phyloP scores from a whole-genome alignment of 2,888 invertebrate species.

The Orthosia cruda region DNA sequence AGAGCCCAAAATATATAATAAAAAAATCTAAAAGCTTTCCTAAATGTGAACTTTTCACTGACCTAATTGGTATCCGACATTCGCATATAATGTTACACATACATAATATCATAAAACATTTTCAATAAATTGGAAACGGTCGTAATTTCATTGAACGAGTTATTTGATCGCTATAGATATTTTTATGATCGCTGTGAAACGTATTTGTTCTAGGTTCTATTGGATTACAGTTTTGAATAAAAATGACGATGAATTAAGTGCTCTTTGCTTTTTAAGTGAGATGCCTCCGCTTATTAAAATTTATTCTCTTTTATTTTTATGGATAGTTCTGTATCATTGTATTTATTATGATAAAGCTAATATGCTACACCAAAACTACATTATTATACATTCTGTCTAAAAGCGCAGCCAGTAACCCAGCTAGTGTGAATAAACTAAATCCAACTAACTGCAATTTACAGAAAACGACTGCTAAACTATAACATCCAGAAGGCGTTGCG shows the following conservation, averaged over 20 bases:
- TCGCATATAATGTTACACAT: neutral
- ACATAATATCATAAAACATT: neutral
- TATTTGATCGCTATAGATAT: no score
- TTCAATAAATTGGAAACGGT: no score
- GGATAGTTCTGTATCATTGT: neutral
- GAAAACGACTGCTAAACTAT: neutral
- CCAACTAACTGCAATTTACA: neutral
- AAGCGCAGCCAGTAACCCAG: neutral
- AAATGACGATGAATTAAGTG: neutral
- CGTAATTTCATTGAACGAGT: no score
- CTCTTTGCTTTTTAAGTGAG: neutral
- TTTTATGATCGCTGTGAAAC: conserved; percentile 3
- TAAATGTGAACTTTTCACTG: neutral
- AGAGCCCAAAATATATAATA: no score
- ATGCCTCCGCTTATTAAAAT: neutral
- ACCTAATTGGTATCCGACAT: neutral
- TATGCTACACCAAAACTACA: no score
- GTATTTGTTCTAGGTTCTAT: conserved; percentile 14
- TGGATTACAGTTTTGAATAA: conserved; percentile 11
- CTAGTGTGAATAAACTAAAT: neutral
- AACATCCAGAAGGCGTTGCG: neutral
- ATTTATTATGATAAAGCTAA: no score
- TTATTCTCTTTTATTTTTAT: neutral
- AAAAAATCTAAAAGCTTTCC: no score
- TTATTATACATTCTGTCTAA: no score